Evolutionary conservation across 2,113 vertebrate species (phyloP).

Genomic region (Phaethon lepturus): DNA sequence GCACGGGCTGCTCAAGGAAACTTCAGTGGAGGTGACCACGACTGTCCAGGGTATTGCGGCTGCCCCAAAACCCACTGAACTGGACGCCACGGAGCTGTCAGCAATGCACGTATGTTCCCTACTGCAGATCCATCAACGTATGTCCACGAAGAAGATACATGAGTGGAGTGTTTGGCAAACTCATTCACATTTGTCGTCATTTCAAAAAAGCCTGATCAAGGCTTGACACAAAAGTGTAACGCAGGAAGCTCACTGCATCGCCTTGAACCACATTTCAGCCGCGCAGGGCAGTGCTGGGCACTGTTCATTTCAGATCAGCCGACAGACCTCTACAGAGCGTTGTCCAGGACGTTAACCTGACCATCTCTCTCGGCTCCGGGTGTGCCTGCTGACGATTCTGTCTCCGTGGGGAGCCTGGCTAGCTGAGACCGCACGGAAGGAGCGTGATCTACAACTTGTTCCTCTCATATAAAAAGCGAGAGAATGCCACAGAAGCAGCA

Average conservation of each 20-base stretch:
- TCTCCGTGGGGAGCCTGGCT: fast-evolving
- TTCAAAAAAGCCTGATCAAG: background rate
- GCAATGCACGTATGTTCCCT: fast-evolving
- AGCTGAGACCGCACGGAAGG: fast-evolving
- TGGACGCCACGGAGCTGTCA: background rate
- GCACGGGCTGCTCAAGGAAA: background rate
- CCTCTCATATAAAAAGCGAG: background rate
- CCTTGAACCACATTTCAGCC: no score
- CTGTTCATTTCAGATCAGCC: background rate
- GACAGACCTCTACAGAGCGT: fast-evolving
- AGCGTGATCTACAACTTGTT: background rate
- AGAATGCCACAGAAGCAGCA: background rate
- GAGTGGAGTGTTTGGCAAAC: fast-evolving
- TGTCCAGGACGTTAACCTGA: background rate
- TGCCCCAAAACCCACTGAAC: background rate
- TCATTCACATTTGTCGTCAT: fast-evolving
- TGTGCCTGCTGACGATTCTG: fast-evolving
- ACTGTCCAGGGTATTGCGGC: fast-evolving
- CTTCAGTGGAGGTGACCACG: fast-evolving
- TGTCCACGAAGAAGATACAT: fast-evolving
- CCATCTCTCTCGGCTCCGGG: fast-evolving
- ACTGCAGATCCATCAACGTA: fast-evolving
- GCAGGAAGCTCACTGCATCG: fast-evolving
- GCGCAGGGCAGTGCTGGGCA: background rate
- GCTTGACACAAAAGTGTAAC: background rate